Base-by-base conservation (phyloP, 2,888 invertebrate species). In the Epistrophe eligans region DNA sequence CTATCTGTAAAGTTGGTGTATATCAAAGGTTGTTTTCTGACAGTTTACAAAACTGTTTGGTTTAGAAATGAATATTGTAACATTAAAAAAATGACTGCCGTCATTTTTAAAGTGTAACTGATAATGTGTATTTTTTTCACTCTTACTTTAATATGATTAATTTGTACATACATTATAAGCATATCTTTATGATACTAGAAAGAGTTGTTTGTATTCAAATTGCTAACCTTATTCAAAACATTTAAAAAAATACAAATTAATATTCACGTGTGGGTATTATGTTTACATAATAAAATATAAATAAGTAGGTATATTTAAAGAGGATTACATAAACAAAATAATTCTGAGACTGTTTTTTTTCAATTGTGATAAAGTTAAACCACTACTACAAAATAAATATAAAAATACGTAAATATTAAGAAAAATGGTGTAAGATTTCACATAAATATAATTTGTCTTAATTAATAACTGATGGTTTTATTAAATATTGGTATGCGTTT, bases 281-380 rank as follows among this genome's bases (percentile, higher is more conserved):
- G 60, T 60, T 38, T 38, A 38, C 38, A 35, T 48, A 72, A 73
- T 35, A 19, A 58, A 58, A 40, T 58, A 60, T 28, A 40, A 50
- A 57, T 45, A 71, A 43, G 38, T 71, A 48, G 19, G 38, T 71
- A 35, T 66, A 66, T 72, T 64, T 28, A 62, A 32, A 55, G 19
- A 28, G 13, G 60, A 52, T 77, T 71, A 57, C 64, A 38, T 58
- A 58, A 77, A 66, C 17, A 85, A 85, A 82, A 89, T 89, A 88
- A 89, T 87, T 88, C 87, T 88, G 89, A 89, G 89, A 89, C 89
- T 89, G 89, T 90, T 89, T 90, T 90, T 84, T 94, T 94, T 94
- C 94, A 94, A 94, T 94, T 94, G 94, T 94, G 94, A 94, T 94
- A 94, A 94, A 84, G 94, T 93, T 94, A 94, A 94, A 90, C 94